Evolutionary conservation across 2,888 invertebrate genomes (phyloP), one percentile per base, ranked within the genome.

Genomic region (Creontiades dilutus): DNA sequence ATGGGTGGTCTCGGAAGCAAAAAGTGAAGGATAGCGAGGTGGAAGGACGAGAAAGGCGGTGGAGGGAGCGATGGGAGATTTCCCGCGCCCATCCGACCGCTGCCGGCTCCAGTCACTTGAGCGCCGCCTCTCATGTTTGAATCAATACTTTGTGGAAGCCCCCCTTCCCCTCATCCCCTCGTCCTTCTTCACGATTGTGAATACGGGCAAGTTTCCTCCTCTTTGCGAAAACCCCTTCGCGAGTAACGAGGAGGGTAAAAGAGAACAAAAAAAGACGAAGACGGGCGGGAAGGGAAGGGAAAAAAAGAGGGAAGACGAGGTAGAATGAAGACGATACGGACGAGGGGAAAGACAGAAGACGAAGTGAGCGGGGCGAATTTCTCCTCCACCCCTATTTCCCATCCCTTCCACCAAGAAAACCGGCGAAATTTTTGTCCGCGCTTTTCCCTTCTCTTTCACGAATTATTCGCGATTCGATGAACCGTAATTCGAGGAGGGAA

Each of bases 111-210:
- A 85, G 85, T 85, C 85, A 85, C 85, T 85, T 61, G 85, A 85
- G 85, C 85, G 85, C 85, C 85, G 85, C 85, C 85, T 85, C 85
- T 85, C 85, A 61, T 85, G 85, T 85, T 85, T 85, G 85, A 85
- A 85, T 85, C 85, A 85, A 85, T 85, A 85, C 85, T 85, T 85
- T 85, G 85, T 85, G 85, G 85, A 85, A 85, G 85, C 61, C 85
- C 27, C 61, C 16, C 16, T 12, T 12, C 13, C 52, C 37, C 37
- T 37, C 37, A n/a, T 7, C 13, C 52, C 52, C 11, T 52, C 52
- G 3, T 16, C 13, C 52, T 52, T 16, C 52, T 14, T 16, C 14
- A 16, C 84, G 84, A 84, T 84, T 61, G 85, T 85, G 85, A 85
- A 85, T 85, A 85, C 85, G 57, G 61, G 61, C 28, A 85, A 55